Percentiles rank a stretch among this genome's conserved stretches.
Evolutionary conservation across 2,888 invertebrate genomes (phyloP).

Genomic region (Polydrusus tereticollis): DNA sequence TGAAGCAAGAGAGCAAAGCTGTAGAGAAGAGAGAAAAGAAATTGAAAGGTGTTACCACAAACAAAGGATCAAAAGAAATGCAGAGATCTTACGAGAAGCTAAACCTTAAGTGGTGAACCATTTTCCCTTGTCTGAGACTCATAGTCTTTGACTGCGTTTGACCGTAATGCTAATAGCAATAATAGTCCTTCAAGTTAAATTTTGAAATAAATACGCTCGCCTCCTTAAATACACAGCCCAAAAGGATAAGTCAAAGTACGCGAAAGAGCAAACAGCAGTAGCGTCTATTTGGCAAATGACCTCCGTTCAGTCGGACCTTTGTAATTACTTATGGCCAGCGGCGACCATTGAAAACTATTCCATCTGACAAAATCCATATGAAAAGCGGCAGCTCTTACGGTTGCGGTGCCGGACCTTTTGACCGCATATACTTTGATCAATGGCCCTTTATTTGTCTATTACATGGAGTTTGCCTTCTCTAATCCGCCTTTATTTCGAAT

Average conservation of each 20-base stretch:
- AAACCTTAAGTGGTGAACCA: no score
- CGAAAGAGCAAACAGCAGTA: neutral
- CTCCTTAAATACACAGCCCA: neutral
- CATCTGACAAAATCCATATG: slow-evolving; percentile 18
- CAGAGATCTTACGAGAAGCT: no score
- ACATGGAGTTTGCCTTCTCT: slow-evolving; percentile 2
- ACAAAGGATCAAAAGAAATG: no score
- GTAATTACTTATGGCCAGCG: slow-evolving; percentile 1
- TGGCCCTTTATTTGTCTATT: slow-evolving; percentile 30
- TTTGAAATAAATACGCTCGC: neutral
- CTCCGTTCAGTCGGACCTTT: neutral
- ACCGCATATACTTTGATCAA: slow-evolving; percentile 27
- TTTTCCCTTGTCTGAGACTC: no score
- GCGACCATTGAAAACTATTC: slow-evolving; percentile 5
- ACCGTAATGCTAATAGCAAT: no score
- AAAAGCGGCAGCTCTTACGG: slow-evolving; percentile 10
- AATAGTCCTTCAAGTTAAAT: no score
- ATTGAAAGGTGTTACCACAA: no score
- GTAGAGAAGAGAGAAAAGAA: no score
- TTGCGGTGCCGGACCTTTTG: slow-evolving; percentile 26
- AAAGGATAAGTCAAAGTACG: slow-evolving; percentile 3
- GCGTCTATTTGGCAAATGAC: neutral
- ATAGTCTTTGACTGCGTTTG: no score
- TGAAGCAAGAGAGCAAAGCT: no score
- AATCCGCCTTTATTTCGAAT: slow-evolving; percentile 11